Evolutionary conservation across 2,797 vertebrate species (phyloP).

Genomic region (Acanthopagrus latus): DNA sequence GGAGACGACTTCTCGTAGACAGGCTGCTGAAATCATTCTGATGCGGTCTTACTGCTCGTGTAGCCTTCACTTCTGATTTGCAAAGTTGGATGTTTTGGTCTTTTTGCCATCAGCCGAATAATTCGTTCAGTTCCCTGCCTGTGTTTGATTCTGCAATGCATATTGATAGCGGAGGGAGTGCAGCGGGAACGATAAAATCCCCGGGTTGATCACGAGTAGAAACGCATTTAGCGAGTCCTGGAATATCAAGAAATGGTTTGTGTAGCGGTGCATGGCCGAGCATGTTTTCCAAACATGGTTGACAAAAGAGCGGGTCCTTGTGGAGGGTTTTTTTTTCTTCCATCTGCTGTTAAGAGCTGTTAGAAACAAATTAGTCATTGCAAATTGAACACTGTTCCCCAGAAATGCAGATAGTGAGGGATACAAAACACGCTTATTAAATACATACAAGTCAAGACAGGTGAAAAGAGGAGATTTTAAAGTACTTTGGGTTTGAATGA

Average conservation of each 20-base stretch:
- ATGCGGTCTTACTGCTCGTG: conserved; percentile 17
- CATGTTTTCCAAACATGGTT: conserved; percentile 37
- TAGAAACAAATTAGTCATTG: conserved; percentile 49
- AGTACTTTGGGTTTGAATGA: background rate
- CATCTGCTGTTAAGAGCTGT: conserved; percentile 29
- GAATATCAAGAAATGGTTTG: conserved; percentile 51
- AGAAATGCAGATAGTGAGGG: conserved; percentile 10
- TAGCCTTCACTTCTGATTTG: conserved; percentile 16
- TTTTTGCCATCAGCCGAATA: conserved; percentile 36
- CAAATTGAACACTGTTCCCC: conserved; percentile 22
- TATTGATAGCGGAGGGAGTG: conserved; percentile 56
- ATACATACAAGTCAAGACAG: background rate
- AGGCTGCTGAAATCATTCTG: conserved; percentile 23
- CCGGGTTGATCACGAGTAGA: conserved; percentile 14
- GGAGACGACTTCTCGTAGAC: background rate
- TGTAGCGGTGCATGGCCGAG: conserved; percentile 35
- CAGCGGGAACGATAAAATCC: conserved; percentile 34
- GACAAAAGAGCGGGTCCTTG: conserved; percentile 33
- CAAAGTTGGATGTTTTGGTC: conserved; percentile 1
- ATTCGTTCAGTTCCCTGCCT: conserved; percentile 51
- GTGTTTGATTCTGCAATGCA: conserved; percentile 51
- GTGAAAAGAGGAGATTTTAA: background rate
- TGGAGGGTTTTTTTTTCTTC: conserved; percentile 23
- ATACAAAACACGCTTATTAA: background rate
- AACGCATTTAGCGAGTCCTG: conserved; percentile 25